Conservation (phyloP, 2,113 vertebrate genomes). For the Poeciliopsis prolifica region DNA sequence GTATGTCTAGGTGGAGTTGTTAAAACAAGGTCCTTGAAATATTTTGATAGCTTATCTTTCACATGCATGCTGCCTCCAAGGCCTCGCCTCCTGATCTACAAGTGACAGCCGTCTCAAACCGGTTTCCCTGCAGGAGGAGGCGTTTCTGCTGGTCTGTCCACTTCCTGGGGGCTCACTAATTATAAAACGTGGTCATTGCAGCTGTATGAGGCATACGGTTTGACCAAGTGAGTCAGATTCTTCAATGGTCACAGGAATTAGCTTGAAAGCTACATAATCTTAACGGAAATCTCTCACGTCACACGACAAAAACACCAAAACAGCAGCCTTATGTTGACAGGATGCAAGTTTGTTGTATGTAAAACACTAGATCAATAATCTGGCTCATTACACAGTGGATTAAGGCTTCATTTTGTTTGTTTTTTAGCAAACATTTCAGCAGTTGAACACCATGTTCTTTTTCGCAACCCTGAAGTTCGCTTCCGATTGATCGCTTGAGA, state of each 20-base stretch:
- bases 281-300: not conserved
- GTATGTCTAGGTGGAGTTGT: constrained; percentile 38
- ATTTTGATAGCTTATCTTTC: constrained; percentile 67
- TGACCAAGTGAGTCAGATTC: not conserved
- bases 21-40: constrained; percentile 23
- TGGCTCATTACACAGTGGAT: not conserved
- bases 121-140: not conserved
- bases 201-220: not conserved
- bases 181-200: not conserved
- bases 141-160: not conserved
- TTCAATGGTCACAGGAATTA: not conserved
- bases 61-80: constrained; percentile 30
- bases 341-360: not conserved
- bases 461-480: not conserved
- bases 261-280: too few relatives aligned
- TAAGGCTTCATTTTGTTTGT: not conserved
- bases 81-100: not conserved
- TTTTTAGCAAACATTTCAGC: not conserved
- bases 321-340: not conserved
- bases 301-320: not conserved
- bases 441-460: constrained; percentile 18
- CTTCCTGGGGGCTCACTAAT: not conserved
- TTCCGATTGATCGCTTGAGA: not conserved
- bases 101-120: not conserved
- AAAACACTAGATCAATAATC: not conserved